phyloP scores from a whole-genome alignment of 2,797 vertebrate genomes.

The Smutsia gigantea region DNA sequence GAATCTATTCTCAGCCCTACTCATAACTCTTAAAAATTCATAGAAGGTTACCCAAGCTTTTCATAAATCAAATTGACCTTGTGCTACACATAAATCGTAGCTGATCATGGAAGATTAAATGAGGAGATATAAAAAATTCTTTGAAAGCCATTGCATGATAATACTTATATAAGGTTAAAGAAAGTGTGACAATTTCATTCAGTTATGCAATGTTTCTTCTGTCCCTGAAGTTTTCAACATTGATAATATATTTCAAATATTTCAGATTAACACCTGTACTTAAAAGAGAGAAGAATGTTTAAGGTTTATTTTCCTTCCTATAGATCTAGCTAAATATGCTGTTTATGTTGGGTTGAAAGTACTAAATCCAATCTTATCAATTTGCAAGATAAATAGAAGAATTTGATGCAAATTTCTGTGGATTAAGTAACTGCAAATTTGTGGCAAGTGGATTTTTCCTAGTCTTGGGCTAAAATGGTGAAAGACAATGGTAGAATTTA shows the following conservation, averaged over 20 bases:
- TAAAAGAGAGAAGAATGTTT: background rate
- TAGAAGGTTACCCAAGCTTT: background rate
- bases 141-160: background rate
- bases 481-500: background rate
- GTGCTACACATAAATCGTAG: constrained; percentile 39
- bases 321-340: constrained; percentile 67
- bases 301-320: background rate
- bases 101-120: constrained; percentile 17
- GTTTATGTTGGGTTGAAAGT: constrained; percentile 31
- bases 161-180: background rate
- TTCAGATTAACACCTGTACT: constrained; percentile 23
- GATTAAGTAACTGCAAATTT: constrained; percentile 69
- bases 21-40: background rate
- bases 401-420: constrained; percentile 69
- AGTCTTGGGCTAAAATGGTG: constrained; percentile 12
- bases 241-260: constrained; percentile 44
- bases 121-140: constrained; percentile 8
- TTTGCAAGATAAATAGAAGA: constrained; percentile 65
- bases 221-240: background rate
- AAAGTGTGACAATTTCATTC: background rate
- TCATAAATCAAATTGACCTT: background rate
- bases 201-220: background rate
- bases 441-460: constrained; percentile 29
- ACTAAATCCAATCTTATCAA: background rate
- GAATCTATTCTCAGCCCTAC: background rate